These are phyloP conservation scores for Sweltsa coloradensis DNA, from an alignment of 1,140 invertebrate genomes.

Conservation along the genomic window DNA sequence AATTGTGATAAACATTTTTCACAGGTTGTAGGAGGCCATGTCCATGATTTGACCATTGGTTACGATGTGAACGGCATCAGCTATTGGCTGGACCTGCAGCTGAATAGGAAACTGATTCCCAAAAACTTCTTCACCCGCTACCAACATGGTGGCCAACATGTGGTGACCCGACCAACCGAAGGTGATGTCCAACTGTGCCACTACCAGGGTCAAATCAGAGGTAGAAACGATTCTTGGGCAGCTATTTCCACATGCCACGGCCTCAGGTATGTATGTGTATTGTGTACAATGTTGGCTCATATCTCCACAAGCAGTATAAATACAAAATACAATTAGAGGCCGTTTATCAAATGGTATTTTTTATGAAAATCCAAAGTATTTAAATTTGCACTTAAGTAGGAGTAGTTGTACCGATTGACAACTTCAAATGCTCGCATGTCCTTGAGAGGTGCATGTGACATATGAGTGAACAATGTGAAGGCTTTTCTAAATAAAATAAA, in stretches of 20 bases:
- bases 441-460: no score
- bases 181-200: constrained; percentile 62
- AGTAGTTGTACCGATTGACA: no score
- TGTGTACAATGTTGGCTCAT: no score
- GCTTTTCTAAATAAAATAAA: no score
- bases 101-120: constrained; percentile 59
- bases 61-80: constrained; percentile 51
- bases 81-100: constrained; percentile 55
- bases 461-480: no score
- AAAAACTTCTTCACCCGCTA: constrained; percentile 57
- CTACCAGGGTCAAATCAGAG: constrained; percentile 68
- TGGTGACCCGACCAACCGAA: constrained; percentile 45
- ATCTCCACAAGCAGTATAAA: no score
- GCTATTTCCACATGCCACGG: constrained; percentile 77
- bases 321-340: no score
- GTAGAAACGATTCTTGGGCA: constrained; percentile 57
- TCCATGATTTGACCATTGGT: constrained; percentile 51
- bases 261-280: constrained; percentile 36
- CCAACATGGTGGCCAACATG: constrained; percentile 51
- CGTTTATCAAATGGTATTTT: no score
- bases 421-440: no score
- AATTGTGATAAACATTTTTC: no score
- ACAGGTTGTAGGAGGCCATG: constrained; percentile 53
- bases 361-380: no score
- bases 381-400: no score